Evolutionary conservation across 1,140 invertebrate genomes (phyloP).

Genomic region (Temnothorax nylanderi): DNA sequence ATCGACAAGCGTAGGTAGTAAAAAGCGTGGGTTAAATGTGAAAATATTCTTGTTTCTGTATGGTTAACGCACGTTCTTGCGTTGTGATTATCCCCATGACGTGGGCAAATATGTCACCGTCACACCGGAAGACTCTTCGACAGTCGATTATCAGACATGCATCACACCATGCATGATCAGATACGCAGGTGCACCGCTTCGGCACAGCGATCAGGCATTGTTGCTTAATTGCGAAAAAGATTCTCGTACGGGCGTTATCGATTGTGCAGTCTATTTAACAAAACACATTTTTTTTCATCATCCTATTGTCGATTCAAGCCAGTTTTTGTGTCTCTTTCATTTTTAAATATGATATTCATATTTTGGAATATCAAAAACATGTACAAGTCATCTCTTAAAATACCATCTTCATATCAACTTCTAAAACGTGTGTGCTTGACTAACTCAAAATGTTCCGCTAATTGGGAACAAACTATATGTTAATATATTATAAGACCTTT

Average conservation of each 20-base stretch:
- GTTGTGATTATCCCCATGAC: neutral
- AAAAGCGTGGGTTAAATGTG: neutral
- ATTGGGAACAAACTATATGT: neutral
- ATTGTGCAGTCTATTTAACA: neutral
- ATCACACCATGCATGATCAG: constrained; percentile 53
- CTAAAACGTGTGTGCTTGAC: neutral
- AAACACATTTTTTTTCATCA: neutral
- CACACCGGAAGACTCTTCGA: constrained; percentile 25
- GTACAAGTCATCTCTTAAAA: neutral
- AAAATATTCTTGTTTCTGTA: constrained; percentile 9
- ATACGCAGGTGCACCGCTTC: constrained; percentile 43
- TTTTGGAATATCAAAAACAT: neutral
- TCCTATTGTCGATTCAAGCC: neutral
- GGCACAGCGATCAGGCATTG: constrained; percentile 20
- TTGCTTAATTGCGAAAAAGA: constrained; percentile 54
- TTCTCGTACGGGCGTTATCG: constrained; percentile 44
- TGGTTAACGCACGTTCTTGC: neutral
- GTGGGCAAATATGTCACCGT: constrained; percentile 32
- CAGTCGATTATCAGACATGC: constrained; percentile 52
- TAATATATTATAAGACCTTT: neutral
- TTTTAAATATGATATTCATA: constrained; percentile 48
- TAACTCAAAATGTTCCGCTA: neutral
- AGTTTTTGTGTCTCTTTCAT: constrained; percentile 15
- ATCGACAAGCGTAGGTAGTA: neutral
- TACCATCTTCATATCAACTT: neutral